These are phyloP conservation scores for Psilopogon haemacephalus DNA, from an alignment of 2,113 vertebrate genomes.

Conservation along the genomic window DNA sequence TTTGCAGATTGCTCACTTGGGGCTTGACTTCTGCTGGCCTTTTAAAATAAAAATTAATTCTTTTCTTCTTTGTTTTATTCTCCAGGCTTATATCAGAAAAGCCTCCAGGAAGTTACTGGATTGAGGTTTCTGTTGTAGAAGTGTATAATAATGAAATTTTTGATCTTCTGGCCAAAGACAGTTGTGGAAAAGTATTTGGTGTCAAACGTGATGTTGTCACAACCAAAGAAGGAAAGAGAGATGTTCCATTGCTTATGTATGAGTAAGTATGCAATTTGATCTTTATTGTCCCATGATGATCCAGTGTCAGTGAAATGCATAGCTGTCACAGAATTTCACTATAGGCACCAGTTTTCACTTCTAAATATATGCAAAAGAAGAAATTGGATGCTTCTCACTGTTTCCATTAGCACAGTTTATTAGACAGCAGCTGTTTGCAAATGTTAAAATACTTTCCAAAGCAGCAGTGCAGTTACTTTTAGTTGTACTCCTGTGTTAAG, in stretches of 20 bases:
- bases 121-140: conserved; percentile 84
- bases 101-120: conserved; percentile 67
- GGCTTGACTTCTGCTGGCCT: neutral
- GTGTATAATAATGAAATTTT: conserved; percentile 86
- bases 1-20: neutral
- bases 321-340: neutral
- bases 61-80: neutral
- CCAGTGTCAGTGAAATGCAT: neutral
- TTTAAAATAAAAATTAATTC: no score
- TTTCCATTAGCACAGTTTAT: neutral
- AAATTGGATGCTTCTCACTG: neutral
- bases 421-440: neutral
- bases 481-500: neutral
- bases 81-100: conserved; percentile 84
- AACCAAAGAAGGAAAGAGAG: conserved; percentile 73
- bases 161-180: conserved; percentile 84
- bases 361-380: neutral
- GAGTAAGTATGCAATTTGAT: conserved; percentile 71
- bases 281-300: neutral
- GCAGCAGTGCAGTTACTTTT: neutral
- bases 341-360: neutral
- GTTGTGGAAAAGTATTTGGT: conserved; percentile 33
- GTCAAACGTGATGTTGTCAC: conserved; percentile 75
- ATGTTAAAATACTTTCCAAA: neutral
- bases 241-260: conserved; percentile 70